A percentile compares a stretch with the other conserved stretches of the same genome.
Conservation (phyloP, 92 coral and sea anemone species). For the Siderastrea radians region DNA sequence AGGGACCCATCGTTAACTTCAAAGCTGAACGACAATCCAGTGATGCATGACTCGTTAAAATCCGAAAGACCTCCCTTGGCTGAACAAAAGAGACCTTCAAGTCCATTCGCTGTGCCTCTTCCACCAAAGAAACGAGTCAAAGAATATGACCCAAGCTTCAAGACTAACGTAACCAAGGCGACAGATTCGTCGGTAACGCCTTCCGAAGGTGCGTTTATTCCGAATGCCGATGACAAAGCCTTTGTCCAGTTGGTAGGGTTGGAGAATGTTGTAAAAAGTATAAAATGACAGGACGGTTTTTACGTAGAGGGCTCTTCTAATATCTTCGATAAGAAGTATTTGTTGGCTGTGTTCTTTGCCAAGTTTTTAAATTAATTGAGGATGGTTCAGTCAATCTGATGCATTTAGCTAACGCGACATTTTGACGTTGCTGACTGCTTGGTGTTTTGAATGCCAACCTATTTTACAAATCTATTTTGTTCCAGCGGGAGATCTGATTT, state of each 20-base stretch:
- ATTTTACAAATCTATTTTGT: too few relatives aligned
- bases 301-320: neutral
- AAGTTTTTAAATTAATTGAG: too few relatives aligned
- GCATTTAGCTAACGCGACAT: too few relatives aligned
- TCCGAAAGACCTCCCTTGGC: constrained; percentile 10
- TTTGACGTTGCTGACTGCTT: too few relatives aligned
- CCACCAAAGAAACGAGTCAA: constrained; percentile 77
- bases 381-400: too few relatives aligned
- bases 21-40: constrained; percentile 10
- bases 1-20: constrained; percentile 51
- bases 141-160: constrained; percentile 28
- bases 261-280: constrained; percentile 84
- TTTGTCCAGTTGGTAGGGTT: constrained; percentile 93
- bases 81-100: constrained; percentile 35
- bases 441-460: too few relatives aligned
- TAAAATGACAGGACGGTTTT: constrained; percentile 24
- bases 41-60: neutral
- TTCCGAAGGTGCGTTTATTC: constrained; percentile 82
- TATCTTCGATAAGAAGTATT: neutral
- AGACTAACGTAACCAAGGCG: constrained; percentile 27
- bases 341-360: neutral
- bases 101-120: constrained; percentile 82
- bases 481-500: too few relatives aligned
- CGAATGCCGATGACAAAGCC: constrained; percentile 82
- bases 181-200: constrained; percentile 41